Evolutionary conservation across 2,797 vertebrate species (phyloP).

Genomic region (Spinus pinus): DNA sequence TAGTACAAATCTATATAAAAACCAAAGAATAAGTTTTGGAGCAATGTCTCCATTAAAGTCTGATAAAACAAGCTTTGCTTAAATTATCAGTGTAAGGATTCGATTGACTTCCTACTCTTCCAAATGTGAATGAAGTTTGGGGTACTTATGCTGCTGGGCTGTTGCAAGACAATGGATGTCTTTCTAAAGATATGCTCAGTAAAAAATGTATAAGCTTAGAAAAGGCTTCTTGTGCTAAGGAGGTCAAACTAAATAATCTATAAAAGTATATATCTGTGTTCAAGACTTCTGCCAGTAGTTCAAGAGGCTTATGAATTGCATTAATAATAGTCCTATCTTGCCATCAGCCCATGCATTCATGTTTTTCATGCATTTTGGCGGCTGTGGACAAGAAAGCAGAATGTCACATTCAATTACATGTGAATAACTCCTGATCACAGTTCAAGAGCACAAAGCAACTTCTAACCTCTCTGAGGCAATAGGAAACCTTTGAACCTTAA

Average conservation of each 20-base stretch:
- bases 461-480: neutral
- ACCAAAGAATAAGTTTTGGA: neutral
- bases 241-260: neutral
- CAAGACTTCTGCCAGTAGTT: neutral
- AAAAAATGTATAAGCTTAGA: neutral
- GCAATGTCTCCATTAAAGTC: neutral
- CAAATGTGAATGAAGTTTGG: neutral
- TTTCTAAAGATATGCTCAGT: neutral
- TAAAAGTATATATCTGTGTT: neutral
- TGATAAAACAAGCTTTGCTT: neutral
- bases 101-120: neutral
- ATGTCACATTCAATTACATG: neutral
- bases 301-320: neutral
- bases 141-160: neutral
- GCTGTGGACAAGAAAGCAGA: neutral
- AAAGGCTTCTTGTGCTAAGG: neutral
- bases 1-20: neutral
- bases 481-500: neutral
- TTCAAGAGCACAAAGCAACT: neutral
- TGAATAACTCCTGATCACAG: neutral
- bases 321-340: neutral
- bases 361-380: neutral
- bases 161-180: neutral
- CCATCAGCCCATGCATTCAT: neutral
- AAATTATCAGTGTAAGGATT: neutral